A percentile compares a stretch with the other conserved stretches of the same genome.
Evolutionary conservation across 2,888 invertebrate genomes (phyloP).

Genomic region (Lordiphosa fenestrarum): DNA sequence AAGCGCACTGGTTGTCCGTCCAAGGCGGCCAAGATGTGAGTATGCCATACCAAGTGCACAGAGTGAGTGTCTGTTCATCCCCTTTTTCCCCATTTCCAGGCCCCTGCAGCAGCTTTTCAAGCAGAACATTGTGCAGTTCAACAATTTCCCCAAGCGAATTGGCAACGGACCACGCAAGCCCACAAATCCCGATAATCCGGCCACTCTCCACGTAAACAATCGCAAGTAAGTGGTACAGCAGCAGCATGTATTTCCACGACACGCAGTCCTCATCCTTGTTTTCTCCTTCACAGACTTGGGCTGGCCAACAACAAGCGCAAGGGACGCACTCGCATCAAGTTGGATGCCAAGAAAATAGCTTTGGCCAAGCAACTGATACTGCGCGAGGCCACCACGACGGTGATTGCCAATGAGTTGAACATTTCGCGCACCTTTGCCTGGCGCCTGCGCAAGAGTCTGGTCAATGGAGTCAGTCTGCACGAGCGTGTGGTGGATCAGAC

Average conservation of each 20-base stretch:
- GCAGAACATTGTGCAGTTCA: constrained; percentile 79
- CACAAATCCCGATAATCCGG: constrained; percentile 59
- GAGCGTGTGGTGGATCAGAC: constrained; percentile 78
- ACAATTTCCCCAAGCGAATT: constrained; percentile 77
- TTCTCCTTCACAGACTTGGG: constrained; percentile 32
- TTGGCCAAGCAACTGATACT: constrained; percentile 78
- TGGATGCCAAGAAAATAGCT: constrained; percentile 78
- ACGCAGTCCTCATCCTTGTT: not conserved
- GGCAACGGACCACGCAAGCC: constrained; percentile 43
- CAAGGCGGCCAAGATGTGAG: constrained; percentile 78
- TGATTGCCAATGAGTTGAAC: constrained; percentile 78
- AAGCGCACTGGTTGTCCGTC: constrained; percentile 80
- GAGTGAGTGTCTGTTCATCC: not conserved
- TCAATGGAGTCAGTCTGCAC: constrained; percentile 78
- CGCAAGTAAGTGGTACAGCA: constrained; percentile 66
- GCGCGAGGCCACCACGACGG: constrained; percentile 79
- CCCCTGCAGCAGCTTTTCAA: constrained; percentile 79
- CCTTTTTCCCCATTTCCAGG: constrained; percentile 43
- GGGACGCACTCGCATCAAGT: constrained; percentile 79
- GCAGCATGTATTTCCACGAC: not conserved
- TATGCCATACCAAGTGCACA: not conserved
- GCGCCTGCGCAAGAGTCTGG: constrained; percentile 79
- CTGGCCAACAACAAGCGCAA: constrained; percentile 77
- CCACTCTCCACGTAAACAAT: constrained; percentile 73
- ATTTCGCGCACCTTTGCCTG: constrained; percentile 79